A percentile compares a stretch with the other conserved stretches of the same genome.
phyloP scores from a whole-genome alignment of 2,888 invertebrate genomes.

The Aspidiotus rigidus region DNA sequence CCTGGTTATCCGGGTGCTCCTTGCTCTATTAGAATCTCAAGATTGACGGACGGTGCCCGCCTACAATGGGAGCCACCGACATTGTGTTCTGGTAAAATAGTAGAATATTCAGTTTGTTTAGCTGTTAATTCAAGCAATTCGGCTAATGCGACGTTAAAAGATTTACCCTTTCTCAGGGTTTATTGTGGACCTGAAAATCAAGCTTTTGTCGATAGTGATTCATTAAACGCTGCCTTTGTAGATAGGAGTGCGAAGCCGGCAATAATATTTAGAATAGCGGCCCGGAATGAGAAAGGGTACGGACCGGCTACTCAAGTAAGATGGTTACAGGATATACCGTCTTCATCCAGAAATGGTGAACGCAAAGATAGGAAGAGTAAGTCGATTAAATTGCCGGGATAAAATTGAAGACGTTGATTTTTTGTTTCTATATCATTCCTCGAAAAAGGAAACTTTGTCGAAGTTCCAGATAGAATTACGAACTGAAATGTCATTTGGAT shows the following conservation, averaged over 20 bases:
- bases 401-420: no score
- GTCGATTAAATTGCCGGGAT: background rate
- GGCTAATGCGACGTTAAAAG: constrained; percentile 41
- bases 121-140: constrained; percentile 59
- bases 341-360: background rate
- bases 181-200: constrained; percentile 89
- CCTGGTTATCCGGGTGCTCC: constrained; percentile 98
- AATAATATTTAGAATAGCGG: constrained; percentile 97
- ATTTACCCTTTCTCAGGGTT: constrained; percentile 87
- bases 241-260: constrained; percentile 85
- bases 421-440: no score
- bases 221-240: constrained; percentile 83
- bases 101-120: constrained; percentile 95
- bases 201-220: constrained; percentile 80
- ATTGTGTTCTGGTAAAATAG: constrained; percentile 78
- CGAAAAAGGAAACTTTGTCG: no score
- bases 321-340: constrained; percentile 74
- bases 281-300: constrained; percentile 96
- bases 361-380: constrained; percentile 13
- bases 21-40: constrained; percentile 96
- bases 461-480: no score
- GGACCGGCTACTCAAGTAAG: constrained; percentile 99
- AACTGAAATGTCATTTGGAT: no score
- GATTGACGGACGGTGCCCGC: constrained; percentile 88
- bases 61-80: constrained; percentile 97